Base-by-base conservation (phyloP, 2,888 invertebrate genomes). In the Neoitamus cyanurus region DNA sequence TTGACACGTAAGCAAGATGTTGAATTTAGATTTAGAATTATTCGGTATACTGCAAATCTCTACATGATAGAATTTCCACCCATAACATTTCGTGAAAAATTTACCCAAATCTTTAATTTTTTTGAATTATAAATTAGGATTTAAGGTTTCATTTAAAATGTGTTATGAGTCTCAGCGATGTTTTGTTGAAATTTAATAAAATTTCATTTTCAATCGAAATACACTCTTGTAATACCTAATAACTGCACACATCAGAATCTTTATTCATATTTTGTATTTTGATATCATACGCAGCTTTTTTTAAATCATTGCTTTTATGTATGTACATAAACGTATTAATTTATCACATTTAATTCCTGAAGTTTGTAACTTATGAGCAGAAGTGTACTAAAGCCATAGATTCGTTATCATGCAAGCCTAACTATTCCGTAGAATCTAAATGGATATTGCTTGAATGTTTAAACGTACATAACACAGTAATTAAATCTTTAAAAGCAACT, bases 401-500 rank as follows among this genome's bases (percentile, higher is more conserved):
- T 15, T 42, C 42, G 5, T 42, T 42, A n/a, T 42, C 42, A 42
- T 6, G 13, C n/a, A 42, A 42, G 42, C 4, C 42, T n/a, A 42
- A 42, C n/a, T 42, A 42, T n/a, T 42, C 42, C n/a, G 42, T 42
- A 42, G 42, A 42, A n/a, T 42, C 13, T n/a, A 37, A 25, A 36
- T 42, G 20, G 37, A 25, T 75, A 75, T 13, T 13, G 75, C 75
- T 75, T 75, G 25, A 36, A 36, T 37, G 42, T 42, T 28, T 75
- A 36, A 37, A 36, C 42, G 42, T n/a, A n/a, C n/a, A 37, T 37
- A 75, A 11, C 37, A 75, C 75, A 75, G 42, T 75, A 25, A 75
- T 75, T 37, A 36, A 75, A 37, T 13, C 9, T 42, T 75, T 75
- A n/a, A 75, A 42, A 37, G 28, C 11, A 75, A 75, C 75, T 75